phyloP scores from a whole-genome alignment of 1,140 invertebrate species.

The Ostrea edulis region DNA sequence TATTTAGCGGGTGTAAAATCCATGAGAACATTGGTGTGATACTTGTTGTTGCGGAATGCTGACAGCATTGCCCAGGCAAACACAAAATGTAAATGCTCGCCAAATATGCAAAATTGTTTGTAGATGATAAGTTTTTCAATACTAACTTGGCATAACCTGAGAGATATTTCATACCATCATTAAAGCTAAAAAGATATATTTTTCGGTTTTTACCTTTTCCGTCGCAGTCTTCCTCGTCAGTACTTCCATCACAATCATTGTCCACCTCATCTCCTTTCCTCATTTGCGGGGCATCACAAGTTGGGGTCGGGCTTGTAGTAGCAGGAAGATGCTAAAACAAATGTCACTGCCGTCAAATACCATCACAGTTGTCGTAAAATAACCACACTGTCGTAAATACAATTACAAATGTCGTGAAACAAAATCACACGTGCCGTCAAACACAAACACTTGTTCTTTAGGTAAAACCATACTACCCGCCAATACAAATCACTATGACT shows the following conservation, averaged over 20 bases:
- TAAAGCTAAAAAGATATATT: background rate
- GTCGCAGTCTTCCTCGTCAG: slow-evolving; percentile 12
- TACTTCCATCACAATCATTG: slow-evolving; percentile 22
- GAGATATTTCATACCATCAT: background rate
- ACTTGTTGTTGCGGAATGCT: too few relatives aligned
- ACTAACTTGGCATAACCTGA: background rate
- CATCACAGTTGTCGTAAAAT: too few relatives aligned
- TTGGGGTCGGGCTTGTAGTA: background rate
- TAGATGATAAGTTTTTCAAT: too few relatives aligned
- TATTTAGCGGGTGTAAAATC: background rate
- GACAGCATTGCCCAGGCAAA: too few relatives aligned
- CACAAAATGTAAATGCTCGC: too few relatives aligned
- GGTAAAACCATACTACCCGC: background rate
- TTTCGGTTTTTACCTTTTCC: background rate
- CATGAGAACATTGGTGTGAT: background rate
- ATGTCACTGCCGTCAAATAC: background rate
- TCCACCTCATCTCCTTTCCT: slow-evolving; percentile 24
- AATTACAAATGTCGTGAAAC: too few relatives aligned
- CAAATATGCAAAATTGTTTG: too few relatives aligned
- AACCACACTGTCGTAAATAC: too few relatives aligned
- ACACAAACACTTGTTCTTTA: too few relatives aligned
- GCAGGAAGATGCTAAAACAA: background rate
- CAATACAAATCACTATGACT: background rate
- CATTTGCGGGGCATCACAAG: slow-evolving; percentile 6
- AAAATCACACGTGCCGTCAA: background rate